Base-by-base conservation (phyloP, 1,140 invertebrate species). In the Leptonema lineaticorne region DNA sequence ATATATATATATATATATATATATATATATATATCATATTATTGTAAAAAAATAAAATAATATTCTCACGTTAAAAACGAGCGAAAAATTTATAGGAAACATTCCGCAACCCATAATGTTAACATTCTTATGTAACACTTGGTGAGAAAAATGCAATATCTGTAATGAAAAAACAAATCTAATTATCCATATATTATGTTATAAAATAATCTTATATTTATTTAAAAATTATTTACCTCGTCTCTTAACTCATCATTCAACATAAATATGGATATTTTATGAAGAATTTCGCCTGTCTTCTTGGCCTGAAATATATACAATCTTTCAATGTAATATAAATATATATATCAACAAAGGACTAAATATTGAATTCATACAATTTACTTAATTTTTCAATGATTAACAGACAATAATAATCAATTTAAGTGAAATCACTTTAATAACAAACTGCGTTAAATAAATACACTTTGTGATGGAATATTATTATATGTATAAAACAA, bases 121-220 rank as follows among this genome's bases (percentile, higher is more conserved):
- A 8, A 78, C 53, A 37, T 76, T 74, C 26, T 75, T 75, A 67
- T 78, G 76, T 28, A 77, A 68, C 70, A 78, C 63, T 70, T 78
- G 77, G 8, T 76, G 46, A 5, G 77, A 78, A 70, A 78, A 78
- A 37, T 75, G 73, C 59, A 76, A 68, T 22, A 78, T 72, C 77
- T 78, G 60, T 37, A 77, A 70, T 57, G 1, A 50, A 50, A 53
- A n/a, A n/a, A n/a, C n/a, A n/a, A n/a, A n/a, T n/a, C n/a, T n/a
- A n/a, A n/a, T n/a, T n/a, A n/a, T n/a, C n/a, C 20, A 53, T 53
- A 16, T 48, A 9, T 20, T 53, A 53, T 26, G 5, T 26, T 50
- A 20, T 20, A 18, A 50, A 50, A 20, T 16, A 4, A 50, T 20
- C 18, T 50, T 50, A 50, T 22, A 18, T 18, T 24, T 50, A 22